Conservation (phyloP, 2,888 invertebrate species). For the Helleia helle region DNA sequence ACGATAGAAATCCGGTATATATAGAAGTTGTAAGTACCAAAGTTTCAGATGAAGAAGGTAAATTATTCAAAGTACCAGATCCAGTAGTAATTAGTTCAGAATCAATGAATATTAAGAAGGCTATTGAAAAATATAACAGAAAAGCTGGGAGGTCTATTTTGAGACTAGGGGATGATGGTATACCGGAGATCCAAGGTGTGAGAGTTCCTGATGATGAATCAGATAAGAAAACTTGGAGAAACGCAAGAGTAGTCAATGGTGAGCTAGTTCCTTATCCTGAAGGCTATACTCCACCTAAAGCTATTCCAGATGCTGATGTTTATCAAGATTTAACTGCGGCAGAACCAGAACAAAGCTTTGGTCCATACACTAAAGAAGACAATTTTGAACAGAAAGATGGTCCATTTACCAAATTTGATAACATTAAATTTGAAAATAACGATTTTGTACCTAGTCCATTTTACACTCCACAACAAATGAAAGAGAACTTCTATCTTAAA, state of each 20-base stretch:
- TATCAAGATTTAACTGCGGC: slow-evolving; percentile 45
- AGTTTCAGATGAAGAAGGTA: slow-evolving; percentile 59
- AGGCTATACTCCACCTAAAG: slow-evolving; percentile 78
- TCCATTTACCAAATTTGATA: slow-evolving; percentile 76
- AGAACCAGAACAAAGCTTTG: slow-evolving; percentile 55
- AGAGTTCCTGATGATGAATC: slow-evolving; percentile 89
- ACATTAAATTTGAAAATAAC: slow-evolving; percentile 53
- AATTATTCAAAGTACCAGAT: slow-evolving; percentile 74
- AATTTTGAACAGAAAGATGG: slow-evolving; percentile 72
- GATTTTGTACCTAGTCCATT: slow-evolving; percentile 46
- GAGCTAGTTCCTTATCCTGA: slow-evolving; percentile 84
- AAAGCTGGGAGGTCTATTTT: slow-evolving; percentile 79
- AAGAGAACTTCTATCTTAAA: slow-evolving; percentile 55
- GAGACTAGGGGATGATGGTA: slow-evolving; percentile 79
- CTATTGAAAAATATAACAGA: slow-evolving; percentile 60
- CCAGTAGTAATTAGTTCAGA: slow-evolving; percentile 81
- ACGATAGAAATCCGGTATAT: slow-evolving; percentile 72
- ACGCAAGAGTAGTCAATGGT: slow-evolving; percentile 90
- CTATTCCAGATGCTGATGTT: slow-evolving; percentile 72
- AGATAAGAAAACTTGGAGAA: slow-evolving; percentile 89
- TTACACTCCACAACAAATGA: slow-evolving; percentile 55
- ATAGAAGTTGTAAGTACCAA: slow-evolving; percentile 66
- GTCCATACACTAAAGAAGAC: slow-evolving; percentile 76
- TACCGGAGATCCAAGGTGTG: slow-evolving; percentile 86
- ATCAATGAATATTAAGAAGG: slow-evolving; percentile 73